Conservation (phyloP, 2,797 vertebrate genomes). For the Petrocephalus sullivani region DNA sequence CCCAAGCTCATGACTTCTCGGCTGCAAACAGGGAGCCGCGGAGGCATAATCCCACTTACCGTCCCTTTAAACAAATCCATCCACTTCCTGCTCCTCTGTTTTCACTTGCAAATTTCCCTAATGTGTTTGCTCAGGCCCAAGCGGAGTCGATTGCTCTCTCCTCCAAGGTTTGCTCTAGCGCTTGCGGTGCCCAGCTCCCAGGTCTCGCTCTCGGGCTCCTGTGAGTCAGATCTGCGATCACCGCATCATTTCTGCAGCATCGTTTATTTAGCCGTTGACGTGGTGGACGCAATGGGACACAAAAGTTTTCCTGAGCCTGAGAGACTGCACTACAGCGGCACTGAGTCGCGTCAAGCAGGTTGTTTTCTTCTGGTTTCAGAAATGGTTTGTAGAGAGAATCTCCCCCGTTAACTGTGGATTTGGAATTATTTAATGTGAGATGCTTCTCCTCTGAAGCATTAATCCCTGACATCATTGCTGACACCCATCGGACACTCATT, state of each 20-base stretch:
- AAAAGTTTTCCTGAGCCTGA: not conserved
- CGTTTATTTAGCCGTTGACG: not conserved
- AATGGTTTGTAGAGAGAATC: not conserved
- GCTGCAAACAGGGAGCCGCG: slow-evolving; percentile 54
- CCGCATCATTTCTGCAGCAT: not conserved
- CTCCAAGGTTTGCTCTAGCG: slow-evolving; percentile 70
- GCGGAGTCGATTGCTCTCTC: slow-evolving; percentile 53
- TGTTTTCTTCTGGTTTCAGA: not conserved
- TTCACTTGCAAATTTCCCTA: slow-evolving; percentile 72
- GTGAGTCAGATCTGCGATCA: slow-evolving; percentile 48
- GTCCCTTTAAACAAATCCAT: slow-evolving; percentile 63
- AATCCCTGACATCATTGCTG: not conserved
- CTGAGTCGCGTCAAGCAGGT: not conserved
- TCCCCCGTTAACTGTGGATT: not conserved
- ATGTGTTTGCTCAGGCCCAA: slow-evolving; percentile 70
- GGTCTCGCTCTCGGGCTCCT: slow-evolving; percentile 45
- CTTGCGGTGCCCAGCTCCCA: slow-evolving; percentile 53
- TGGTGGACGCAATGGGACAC: not conserved
- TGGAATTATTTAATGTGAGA: not conserved
- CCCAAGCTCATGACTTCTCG: slow-evolving; percentile 46
- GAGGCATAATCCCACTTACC: slow-evolving; percentile 59
- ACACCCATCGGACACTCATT: not conserved
- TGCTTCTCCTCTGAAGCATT: not conserved
- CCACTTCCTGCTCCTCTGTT: slow-evolving; percentile 61
- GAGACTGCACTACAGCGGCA: not conserved